Conservation (phyloP, 2,888 invertebrate species). For the Drosophila mayaguana region DNA sequence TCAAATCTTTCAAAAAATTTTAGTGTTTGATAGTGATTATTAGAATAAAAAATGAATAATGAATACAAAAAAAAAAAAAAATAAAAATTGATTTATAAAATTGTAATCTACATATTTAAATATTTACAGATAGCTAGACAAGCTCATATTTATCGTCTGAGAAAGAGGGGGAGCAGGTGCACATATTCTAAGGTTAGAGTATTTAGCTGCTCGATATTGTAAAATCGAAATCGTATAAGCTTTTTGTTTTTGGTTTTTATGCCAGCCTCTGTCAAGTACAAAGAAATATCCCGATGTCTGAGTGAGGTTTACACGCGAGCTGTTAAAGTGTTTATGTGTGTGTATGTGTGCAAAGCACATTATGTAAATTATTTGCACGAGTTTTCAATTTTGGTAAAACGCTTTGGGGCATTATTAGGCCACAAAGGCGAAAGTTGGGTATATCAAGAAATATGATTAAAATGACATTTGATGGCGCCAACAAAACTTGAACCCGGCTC, state of each 20-base stretch:
- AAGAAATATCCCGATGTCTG: slow-evolving; percentile 48
- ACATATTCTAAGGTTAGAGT: background rate
- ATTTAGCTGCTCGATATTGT: background rate
- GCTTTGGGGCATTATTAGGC: slow-evolving; percentile 74
- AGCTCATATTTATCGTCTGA: no score
- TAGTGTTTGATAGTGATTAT: no score
- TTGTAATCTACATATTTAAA: no score
- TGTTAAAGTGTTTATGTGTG: slow-evolving; percentile 15
- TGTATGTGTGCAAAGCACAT: slow-evolving; percentile 40
- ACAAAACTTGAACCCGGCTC: slow-evolving; percentile 40
- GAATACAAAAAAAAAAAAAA: background rate
- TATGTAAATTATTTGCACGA: slow-evolving; percentile 80
- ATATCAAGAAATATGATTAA: slow-evolving; percentile 71
- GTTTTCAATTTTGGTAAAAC: slow-evolving; percentile 77
- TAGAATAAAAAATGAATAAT: no score
- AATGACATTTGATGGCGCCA: slow-evolving; percentile 64
- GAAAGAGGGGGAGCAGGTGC: no score
- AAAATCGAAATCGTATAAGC: background rate
- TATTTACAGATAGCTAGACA: no score
- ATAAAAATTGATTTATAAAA: no score
- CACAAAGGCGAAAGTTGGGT: slow-evolving; percentile 57
- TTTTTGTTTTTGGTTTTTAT: slow-evolving; percentile 8
- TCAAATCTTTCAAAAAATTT: no score
- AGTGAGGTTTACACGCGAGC: slow-evolving; percentile 44
- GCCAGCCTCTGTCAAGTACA: slow-evolving; percentile 50